Conservation (phyloP, 2,797 vertebrate genomes). For the Podargus strigoides region DNA sequence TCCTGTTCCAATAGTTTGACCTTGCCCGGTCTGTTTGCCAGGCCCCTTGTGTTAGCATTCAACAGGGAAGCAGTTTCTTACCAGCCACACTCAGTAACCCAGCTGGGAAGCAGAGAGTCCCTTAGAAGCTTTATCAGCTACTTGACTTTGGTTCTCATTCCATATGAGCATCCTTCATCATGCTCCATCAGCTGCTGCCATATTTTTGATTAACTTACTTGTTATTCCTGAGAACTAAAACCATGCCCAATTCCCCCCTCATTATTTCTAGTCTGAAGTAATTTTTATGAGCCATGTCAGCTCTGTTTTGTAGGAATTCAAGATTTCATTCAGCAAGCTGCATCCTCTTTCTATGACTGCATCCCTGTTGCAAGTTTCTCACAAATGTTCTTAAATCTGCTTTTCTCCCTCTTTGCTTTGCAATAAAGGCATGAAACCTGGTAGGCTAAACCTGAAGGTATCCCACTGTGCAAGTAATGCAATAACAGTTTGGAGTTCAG, state of each 20-base stretch:
- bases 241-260: fast-evolving
- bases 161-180: background rate
- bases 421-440: background rate
- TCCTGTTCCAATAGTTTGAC: conserved; percentile 9
- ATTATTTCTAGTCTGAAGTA: background rate
- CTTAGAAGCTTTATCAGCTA: background rate
- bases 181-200: background rate
- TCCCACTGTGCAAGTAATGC: background rate
- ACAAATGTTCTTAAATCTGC: background rate
- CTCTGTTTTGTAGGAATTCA: background rate
- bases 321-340: background rate
- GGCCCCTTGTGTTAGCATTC: fast-evolving
- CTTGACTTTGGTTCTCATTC: background rate
- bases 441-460: background rate
- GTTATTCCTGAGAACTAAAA: background rate
- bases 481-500: background rate
- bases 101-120: background rate
- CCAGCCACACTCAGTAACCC: background rate
- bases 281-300: background rate
- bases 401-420: background rate
- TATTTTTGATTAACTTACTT: background rate
- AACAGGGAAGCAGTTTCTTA: background rate
- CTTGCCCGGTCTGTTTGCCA: background rate
- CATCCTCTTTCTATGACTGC: background rate
- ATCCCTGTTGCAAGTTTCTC: background rate